Base-by-base conservation (phyloP, 2,113 vertebrate genomes). In the Xyrauchen texanus region DNA sequence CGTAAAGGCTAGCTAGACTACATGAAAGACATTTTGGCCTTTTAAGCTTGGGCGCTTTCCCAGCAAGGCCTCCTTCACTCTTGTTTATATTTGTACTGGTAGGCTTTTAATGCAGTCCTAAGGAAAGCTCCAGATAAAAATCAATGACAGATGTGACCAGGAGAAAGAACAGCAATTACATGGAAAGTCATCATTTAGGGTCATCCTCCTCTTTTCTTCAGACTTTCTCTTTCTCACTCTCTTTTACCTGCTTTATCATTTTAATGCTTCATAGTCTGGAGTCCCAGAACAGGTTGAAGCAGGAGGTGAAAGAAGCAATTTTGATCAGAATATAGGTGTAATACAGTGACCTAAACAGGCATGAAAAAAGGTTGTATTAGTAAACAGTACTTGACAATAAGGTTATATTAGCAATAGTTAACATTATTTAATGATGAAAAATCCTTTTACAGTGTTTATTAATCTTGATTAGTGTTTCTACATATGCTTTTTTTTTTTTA, bases 101-200 rank as follows among this genome's bases (percentile, higher is more conserved):
- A 69, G 69, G 62, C 58, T 67, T 66, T 83, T 78, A 52, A 58
- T 72, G 15, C 60, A 57, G 65, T 64, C 12, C 66, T 51, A 71
- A 12, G 21, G 75, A 85, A 68, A 45, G 65, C 52, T 52, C 78
- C 78, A 47, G 69, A 60, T 55, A 63, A 63, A 60, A 78, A 82
- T 65, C 42, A 34, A 71, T 76, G 78, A 83, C 62, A 53, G 78
- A 81, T 85, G 84, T 83, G 58, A 80, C 74, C 81, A 80, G 66
- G 46, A 78, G 58, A 71, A 49, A 65, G 63, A 64, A 51, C 72
- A 53, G 64, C 67, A 82, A 68, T 82, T 85, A 80, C 68, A 80
- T 63, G 64, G 81, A 68, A 52, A 73, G 44, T 68, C 69, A 65
- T 68, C 71, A 75, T 63, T 79, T 68, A 74, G 66, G 51, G 57